Conservation (phyloP, 1,140 invertebrate genomes). For the Drosophila ohnishii region DNA sequence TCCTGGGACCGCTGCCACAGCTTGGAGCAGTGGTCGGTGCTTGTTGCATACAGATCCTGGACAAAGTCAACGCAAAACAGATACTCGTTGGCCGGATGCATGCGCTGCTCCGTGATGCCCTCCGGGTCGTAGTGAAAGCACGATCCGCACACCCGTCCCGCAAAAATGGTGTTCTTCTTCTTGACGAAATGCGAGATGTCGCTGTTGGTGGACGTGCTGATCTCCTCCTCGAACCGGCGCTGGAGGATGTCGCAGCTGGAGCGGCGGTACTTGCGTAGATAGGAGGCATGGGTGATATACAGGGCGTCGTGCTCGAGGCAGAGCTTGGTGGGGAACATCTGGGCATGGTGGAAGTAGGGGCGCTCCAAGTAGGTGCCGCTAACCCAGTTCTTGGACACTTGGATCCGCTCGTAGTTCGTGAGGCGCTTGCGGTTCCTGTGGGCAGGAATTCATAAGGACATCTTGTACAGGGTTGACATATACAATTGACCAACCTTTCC, state of each 20-base stretch:
- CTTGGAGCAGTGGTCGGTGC: constrained; percentile 64
- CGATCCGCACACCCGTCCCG: constrained; percentile 63
- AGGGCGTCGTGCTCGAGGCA: constrained; percentile 60
- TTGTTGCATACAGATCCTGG: constrained; percentile 62
- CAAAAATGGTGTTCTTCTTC: constrained; percentile 74
- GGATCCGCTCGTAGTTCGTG: constrained; percentile 61
- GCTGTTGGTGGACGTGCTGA: constrained; percentile 42
- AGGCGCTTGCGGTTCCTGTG: constrained; percentile 49
- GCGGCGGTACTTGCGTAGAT: constrained; percentile 68
- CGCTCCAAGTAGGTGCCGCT: constrained; percentile 64
- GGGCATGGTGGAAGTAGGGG: constrained; percentile 68
- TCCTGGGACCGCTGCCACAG: constrained; percentile 70
- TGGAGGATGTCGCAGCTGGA: constrained; percentile 48
- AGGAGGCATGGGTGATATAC: constrained; percentile 65
- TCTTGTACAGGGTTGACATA: no score
- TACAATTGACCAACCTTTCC: constrained; percentile 43
- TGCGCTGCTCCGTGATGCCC: constrained; percentile 57
- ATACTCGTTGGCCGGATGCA: constrained; percentile 68
- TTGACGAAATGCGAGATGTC: constrained; percentile 74
- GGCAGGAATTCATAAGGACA: not conserved
- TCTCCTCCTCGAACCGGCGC: constrained; percentile 57
- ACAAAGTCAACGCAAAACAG: constrained; percentile 70
- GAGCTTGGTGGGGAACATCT: constrained; percentile 76
- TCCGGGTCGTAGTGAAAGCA: constrained; percentile 58
- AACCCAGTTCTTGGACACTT: constrained; percentile 68